Base-by-base conservation (phyloP, 1,140 invertebrate species). In the Littorina saxatilis region DNA sequence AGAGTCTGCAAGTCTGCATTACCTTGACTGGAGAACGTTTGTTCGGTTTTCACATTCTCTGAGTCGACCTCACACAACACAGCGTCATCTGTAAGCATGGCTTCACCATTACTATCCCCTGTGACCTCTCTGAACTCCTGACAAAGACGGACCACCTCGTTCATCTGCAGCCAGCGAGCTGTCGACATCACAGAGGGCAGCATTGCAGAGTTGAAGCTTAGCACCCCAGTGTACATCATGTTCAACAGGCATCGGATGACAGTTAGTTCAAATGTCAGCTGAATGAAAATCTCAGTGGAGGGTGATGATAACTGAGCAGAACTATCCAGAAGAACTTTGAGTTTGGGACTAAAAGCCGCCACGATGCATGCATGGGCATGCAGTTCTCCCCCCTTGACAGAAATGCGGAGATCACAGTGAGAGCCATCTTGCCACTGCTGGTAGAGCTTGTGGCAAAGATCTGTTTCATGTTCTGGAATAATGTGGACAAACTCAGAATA, bases 311-410 rank as follows among this genome's bases (percentile, higher is more conserved):
- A 47, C 43, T 29, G 43, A 2, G 40, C 20, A 17, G 17, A 37
- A n/a, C 11, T 63, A 20, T 63, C 68, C 35, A 63, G 23, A 2
- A 68, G 32, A n/a, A 29, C 11, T 72, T 52, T 52, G 11, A 84
- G 55, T 35, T 73, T 84, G 20, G 79, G 79, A 37, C 84, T 81
- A 58, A 85, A 83, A 15, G 81, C 81, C 15, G 74, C 52, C 47
- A 85, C 35, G n/a, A 85, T 77, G 70, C 81, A 83, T 3, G 73
- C 35, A 27, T 85, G 84, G 20, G 82, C 79, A 17, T 55, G 37
- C 27, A 85, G 40, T 0, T 74, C 27, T 23, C 50, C 61, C 29
- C 74, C 81, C 63, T 79, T 76, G n/a, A 66, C 37, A 23, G 37
- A 61, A 15, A 85, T 23, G 27, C 37, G 15, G 7, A 85, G 50